phyloP scores from a whole-genome alignment of 1,140 invertebrate genomes.

The Dendrolimus punctatus region DNA sequence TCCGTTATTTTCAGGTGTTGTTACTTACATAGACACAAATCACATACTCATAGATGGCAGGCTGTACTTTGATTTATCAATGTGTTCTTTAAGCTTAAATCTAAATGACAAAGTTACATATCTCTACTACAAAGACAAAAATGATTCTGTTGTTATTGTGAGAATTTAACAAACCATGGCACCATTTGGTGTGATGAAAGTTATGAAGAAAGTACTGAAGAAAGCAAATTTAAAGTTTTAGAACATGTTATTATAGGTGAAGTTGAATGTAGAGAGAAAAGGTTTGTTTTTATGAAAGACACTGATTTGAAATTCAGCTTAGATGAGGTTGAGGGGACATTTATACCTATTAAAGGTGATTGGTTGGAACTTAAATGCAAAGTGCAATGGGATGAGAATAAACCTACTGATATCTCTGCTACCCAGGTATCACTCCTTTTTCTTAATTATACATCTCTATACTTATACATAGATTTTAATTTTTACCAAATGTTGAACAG shows the following conservation, averaged over 20 bases:
- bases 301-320: constrained; percentile 69
- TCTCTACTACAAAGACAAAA: constrained; percentile 42
- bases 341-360: constrained; percentile 75
- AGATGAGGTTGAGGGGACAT: constrained; percentile 67
- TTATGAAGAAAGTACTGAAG: constrained; percentile 33
- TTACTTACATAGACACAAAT: constrained; percentile 37
- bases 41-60: constrained; percentile 56
- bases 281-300: constrained; percentile 69
- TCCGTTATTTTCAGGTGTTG: constrained; percentile 40
- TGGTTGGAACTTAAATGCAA: constrained; percentile 75
- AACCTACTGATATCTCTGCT: constrained; percentile 39
- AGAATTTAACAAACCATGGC: constrained; percentile 52
- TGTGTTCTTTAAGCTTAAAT: constrained; percentile 28
- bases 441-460: too few relatives aligned
- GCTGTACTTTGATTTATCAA: constrained; percentile 41
- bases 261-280: constrained; percentile 64
- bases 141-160: constrained; percentile 38
- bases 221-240: constrained; percentile 56
- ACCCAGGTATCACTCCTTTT: constrained; percentile 25
- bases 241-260: constrained; percentile 69
- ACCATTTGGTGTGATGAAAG: constrained; percentile 34
- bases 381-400: constrained; percentile 70
- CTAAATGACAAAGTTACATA: constrained; percentile 56
- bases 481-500: too few relatives aligned
- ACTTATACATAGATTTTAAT: too few relatives aligned